Percentiles rank a stretch among this genome's conserved stretches.
Evolutionary conservation across 1,140 invertebrate genomes (phyloP).

Genomic region (Anoplolepis gracilipes): DNA sequence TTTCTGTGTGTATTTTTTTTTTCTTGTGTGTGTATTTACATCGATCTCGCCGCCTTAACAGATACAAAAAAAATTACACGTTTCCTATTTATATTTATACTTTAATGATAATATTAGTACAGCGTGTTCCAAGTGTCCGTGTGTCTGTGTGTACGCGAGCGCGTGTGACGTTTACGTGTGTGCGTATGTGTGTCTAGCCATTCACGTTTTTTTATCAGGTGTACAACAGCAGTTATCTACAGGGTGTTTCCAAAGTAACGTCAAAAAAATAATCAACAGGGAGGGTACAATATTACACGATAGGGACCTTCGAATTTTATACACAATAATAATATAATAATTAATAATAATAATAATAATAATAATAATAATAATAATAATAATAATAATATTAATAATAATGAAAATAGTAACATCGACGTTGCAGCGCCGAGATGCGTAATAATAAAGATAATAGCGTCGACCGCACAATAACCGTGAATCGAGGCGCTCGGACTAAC

Average conservation of each 20-base stretch:
- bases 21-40: conserved; percentile 79
- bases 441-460: conserved; percentile 74
- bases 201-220: conserved; percentile 62
- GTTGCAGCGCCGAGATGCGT: conserved; percentile 43
- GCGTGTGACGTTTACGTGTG: conserved; percentile 50
- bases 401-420: conserved; percentile 68
- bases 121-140: conserved; percentile 63
- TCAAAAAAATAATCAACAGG: conserved; percentile 81
- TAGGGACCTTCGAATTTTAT: conserved; percentile 77
- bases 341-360: conserved; percentile 76
- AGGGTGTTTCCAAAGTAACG: conserved; percentile 74
- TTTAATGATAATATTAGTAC: conserved; percentile 81
- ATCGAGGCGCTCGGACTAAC: conserved; percentile 52
- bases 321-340: conserved; percentile 81
- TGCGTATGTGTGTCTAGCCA: conserved; percentile 67
- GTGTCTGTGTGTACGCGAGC: conserved; percentile 60
- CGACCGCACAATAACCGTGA: conserved; percentile 73
- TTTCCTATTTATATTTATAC: conserved; percentile 81
- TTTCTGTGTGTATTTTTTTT: conserved; percentile 37
- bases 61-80: conserved; percentile 78
- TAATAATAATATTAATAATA: conserved; percentile 71
- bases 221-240: conserved; percentile 78
- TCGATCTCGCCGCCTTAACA: conserved; percentile 80
- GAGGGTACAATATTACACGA: conserved; percentile 81
- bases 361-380: conserved; percentile 78